Evolutionary conservation across 2,888 invertebrate genomes (phyloP).

Genomic region (Andrena bucephala): DNA sequence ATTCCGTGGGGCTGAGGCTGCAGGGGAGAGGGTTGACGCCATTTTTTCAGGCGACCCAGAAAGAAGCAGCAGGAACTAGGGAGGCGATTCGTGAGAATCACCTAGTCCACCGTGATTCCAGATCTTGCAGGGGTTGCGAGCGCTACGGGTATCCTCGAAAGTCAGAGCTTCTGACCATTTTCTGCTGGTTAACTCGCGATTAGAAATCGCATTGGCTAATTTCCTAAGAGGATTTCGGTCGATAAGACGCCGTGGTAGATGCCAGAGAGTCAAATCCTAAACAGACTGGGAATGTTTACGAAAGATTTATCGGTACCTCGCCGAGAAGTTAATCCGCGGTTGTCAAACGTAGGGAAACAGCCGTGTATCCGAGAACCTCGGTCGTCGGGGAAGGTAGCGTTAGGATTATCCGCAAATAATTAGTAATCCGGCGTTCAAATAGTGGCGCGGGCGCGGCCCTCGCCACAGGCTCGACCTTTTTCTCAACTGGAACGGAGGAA

Average conservation of each 20-base stretch:
- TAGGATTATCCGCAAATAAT: constrained; percentile 72
- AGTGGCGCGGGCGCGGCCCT: constrained; percentile 36
- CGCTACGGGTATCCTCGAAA: background rate
- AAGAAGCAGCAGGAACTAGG: background rate
- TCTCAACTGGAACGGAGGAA: constrained; percentile 36
- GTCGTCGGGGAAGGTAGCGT: background rate
- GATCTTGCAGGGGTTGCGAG: background rate
- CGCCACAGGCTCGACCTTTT: constrained; percentile 36
- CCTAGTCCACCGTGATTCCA: background rate
- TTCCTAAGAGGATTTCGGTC: constrained; percentile 6
- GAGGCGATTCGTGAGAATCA: background rate
- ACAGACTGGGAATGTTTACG: constrained; percentile 52
- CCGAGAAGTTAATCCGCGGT: constrained; percentile 60
- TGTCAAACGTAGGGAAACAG: constrained; percentile 33
- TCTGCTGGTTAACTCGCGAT: background rate
- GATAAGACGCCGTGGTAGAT: background rate
- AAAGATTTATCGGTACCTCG: constrained; percentile 58
- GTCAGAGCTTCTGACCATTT: background rate
- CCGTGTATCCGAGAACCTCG: constrained; percentile 11
- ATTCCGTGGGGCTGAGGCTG: constrained; percentile 13
- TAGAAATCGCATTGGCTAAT: background rate
- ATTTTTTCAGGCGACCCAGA: constrained; percentile 23
- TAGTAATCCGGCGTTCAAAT: constrained; percentile 71
- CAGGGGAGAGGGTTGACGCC: background rate
- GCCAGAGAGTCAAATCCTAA: constrained; percentile 38